Conservation (phyloP, 2,113 vertebrate genomes). For the Amphiprion percula region DNA sequence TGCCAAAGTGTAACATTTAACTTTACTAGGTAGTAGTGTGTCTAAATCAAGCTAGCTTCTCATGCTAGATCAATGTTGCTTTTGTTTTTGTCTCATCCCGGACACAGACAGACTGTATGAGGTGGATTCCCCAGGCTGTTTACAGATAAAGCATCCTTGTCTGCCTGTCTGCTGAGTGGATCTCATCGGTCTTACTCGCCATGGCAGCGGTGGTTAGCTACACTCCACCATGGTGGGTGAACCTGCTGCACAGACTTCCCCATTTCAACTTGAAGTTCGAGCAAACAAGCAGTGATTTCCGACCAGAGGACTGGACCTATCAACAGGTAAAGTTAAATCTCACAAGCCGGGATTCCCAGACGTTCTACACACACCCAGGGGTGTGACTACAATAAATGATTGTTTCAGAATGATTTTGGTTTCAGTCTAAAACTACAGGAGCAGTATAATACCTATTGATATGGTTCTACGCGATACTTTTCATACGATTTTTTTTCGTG, state of each 20-base stretch:
- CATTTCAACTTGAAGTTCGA: conserved; percentile 93
- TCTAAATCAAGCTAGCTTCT: background rate
- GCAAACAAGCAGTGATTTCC: conserved; percentile 91
- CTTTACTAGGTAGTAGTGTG: background rate
- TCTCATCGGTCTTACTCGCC: conserved; percentile 36
- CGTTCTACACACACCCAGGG: no score
- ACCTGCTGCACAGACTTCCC: conserved; percentile 92
- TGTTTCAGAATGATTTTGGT: background rate
- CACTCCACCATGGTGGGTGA: conserved; percentile 96
- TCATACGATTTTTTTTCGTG: no score
- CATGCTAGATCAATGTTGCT: background rate
- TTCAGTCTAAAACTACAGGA: background rate
- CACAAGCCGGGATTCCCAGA: background rate
- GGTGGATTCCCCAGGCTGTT: conserved; percentile 34
- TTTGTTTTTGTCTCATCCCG: conserved; percentile 2
- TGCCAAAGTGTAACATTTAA: background rate
- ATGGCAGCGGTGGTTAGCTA: conserved; percentile 94
- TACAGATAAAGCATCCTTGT: conserved; percentile 41
- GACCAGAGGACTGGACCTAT: conserved; percentile 91
- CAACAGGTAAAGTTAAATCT: conserved; percentile 89
- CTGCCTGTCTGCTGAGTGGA: conserved; percentile 30
- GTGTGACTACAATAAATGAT: background rate
- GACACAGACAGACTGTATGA: conserved; percentile 41
- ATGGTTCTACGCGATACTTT: background rate
- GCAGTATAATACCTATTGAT: background rate